These are phyloP conservation scores for Sylvilagus floridanus DNA, from an alignment of 2,797 vertebrate species.

Conservation along the genomic window DNA sequence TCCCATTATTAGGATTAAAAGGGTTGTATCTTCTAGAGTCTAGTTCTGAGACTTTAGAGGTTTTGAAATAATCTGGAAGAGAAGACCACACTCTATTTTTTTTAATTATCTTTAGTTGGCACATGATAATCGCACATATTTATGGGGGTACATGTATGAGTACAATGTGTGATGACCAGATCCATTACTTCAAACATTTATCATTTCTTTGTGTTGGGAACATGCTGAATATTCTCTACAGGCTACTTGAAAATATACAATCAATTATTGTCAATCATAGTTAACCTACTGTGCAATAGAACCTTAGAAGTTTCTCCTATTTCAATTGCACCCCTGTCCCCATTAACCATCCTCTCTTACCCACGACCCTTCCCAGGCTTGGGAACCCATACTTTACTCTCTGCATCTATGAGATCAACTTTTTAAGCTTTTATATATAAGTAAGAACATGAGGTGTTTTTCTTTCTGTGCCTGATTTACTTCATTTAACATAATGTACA, in stretches of 20 bases:
- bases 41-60: constrained; percentile 50
- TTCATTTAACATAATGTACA: constrained; percentile 1
- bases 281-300: not conserved
- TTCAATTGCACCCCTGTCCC: not conserved
- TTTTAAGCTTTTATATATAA: not conserved
- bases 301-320: not conserved
- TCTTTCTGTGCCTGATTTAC: not conserved
- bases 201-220: not conserved
- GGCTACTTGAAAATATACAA: not conserved
- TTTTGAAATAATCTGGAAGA: constrained; percentile 58
- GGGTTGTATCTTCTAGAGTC: constrained; percentile 56
- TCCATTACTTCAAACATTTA: not conserved
- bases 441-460: not conserved
- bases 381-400: not conserved
- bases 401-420: not conserved
- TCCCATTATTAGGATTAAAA: constrained; percentile 35
- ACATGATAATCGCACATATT: not conserved
- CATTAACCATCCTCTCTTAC: not conserved
- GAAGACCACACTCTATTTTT: constrained; percentile 22
- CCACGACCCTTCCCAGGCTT: not conserved
- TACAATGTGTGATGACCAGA: not conserved
- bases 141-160: not conserved
- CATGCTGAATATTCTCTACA: not conserved
- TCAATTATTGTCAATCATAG: not conserved
- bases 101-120: not conserved